Conservation (phyloP, 1,140 invertebrate genomes). For the Microplitis mediator region DNA sequence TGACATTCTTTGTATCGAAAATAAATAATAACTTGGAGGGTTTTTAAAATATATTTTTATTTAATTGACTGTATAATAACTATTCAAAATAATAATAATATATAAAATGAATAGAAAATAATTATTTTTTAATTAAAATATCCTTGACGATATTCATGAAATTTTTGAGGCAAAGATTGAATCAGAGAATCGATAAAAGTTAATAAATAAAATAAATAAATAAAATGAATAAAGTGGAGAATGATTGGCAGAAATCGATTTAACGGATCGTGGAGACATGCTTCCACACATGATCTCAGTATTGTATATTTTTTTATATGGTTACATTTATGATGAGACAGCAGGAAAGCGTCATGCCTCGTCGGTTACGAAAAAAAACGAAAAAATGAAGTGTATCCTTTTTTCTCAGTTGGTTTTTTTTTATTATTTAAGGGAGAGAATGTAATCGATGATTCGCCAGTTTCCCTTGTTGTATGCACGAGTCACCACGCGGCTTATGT, state of each 20-base stretch:
- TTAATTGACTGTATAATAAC: too few species aligned
- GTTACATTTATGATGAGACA: constrained; percentile 34
- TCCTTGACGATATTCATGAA: too few species aligned
- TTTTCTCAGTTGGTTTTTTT: constrained; percentile 7
- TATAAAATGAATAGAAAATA: background rate
- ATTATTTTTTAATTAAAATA: background rate
- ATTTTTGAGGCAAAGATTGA: background rate
- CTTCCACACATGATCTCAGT: constrained; percentile 16
- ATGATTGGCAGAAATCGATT: constrained; percentile 31
- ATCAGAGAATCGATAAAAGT: background rate
- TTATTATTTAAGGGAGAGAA: constrained; percentile 11
- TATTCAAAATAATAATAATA: background rate
- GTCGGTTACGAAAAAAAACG: constrained; percentile 29
- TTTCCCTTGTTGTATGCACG: constrained; percentile 13
- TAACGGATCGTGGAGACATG: constrained; percentile 15
- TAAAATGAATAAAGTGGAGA: background rate
- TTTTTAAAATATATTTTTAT: background rate
- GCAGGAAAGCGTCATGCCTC: constrained; percentile 36
- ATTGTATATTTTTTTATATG: constrained; percentile 25
- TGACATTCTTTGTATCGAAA: constrained; percentile 26
- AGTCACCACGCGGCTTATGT: constrained; percentile 24
- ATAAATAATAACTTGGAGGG: constrained; percentile 14
- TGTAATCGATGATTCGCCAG: constrained; percentile 27
- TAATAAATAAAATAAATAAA: background rate
- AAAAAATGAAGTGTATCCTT: constrained; percentile 20